phyloP scores from a whole-genome alignment of 2,888 invertebrate genomes.

The Ectemnius cavifrons region DNA sequence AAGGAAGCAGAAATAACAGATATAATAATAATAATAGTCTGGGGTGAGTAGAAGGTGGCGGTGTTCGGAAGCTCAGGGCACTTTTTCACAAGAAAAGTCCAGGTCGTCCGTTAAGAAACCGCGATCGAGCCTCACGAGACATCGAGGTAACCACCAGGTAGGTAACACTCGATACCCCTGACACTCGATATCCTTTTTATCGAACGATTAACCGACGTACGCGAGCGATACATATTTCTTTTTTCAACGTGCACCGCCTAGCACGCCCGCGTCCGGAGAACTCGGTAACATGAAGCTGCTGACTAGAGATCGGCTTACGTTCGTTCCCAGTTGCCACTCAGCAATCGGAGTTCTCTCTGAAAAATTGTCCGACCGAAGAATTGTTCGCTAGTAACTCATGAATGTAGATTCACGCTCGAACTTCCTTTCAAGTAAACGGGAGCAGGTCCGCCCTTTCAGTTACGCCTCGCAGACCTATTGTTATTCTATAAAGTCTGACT shows the following conservation, averaged over 20 bases:
- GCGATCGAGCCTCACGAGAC: slow-evolving; percentile 21
- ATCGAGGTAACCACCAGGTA: slow-evolving; percentile 42
- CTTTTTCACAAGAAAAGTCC: slow-evolving; percentile 17
- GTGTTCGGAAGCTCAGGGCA: too few relatives aligned
- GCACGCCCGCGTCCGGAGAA: slow-evolving; percentile 13
- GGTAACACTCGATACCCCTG: slow-evolving; percentile 48
- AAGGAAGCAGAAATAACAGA: background rate
- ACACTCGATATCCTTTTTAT: slow-evolving; percentile 66
- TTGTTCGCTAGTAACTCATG: slow-evolving; percentile 21
- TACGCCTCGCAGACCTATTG: too few relatives aligned
- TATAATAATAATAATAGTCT: background rate
- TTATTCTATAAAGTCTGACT: too few relatives aligned
- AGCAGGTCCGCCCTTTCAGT: too few relatives aligned
- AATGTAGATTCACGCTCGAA: slow-evolving; percentile 17
- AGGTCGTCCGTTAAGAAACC: slow-evolving; percentile 14
- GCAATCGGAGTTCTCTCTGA: slow-evolving; percentile 26
- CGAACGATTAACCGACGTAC: slow-evolving; percentile 61
- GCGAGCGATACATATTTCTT: slow-evolving; percentile 23
- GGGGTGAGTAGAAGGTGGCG: background rate
- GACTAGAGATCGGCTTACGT: slow-evolving; percentile 52
- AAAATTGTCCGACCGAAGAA: slow-evolving; percentile 19
- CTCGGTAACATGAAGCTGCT: slow-evolving; percentile 38
- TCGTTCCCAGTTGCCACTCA: slow-evolving; percentile 6
- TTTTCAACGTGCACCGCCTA: slow-evolving; percentile 25
- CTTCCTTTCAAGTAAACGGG: too few relatives aligned